phyloP scores from a whole-genome alignment of 2,888 invertebrate genomes.

The Cinara cedri region DNA sequence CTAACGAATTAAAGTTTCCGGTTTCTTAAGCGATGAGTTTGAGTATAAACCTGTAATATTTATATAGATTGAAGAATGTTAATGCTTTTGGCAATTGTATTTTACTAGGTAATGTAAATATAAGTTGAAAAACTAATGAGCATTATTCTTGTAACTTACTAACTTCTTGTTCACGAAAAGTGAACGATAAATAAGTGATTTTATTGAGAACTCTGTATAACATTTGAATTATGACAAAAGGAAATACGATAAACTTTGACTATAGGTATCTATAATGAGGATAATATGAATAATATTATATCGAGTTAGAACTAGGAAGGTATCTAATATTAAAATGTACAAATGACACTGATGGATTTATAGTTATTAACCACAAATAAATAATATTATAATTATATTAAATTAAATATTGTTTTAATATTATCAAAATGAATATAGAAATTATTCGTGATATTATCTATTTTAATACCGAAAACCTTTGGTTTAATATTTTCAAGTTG shows the following conservation, averaged over 20 bases:
- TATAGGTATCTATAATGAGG: no score
- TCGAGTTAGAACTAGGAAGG: no score
- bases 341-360: neutral
- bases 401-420: no score
- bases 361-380: neutral
- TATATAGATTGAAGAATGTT: constrained; percentile 14
- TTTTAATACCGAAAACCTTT: no score
- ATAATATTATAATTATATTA: no score
- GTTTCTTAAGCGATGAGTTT: neutral
- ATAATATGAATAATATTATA: neutral
- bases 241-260: neutral
- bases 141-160: neutral
- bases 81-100: neutral
- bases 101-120: neutral
- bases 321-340: no score
- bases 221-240: neutral
- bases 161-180: neutral
- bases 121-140: neutral
- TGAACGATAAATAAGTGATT: neutral
- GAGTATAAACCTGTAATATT: neutral
- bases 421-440: no score
- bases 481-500: no score
- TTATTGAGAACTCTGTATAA: neutral
- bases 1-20: constrained; percentile 31
- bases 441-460: no score